Percentiles rank a stretch among this genome's conserved stretches.
These are phyloP conservation scores for Pipra filicauda DNA, from an alignment of 2,113 vertebrate species.

Conservation along the genomic window DNA sequence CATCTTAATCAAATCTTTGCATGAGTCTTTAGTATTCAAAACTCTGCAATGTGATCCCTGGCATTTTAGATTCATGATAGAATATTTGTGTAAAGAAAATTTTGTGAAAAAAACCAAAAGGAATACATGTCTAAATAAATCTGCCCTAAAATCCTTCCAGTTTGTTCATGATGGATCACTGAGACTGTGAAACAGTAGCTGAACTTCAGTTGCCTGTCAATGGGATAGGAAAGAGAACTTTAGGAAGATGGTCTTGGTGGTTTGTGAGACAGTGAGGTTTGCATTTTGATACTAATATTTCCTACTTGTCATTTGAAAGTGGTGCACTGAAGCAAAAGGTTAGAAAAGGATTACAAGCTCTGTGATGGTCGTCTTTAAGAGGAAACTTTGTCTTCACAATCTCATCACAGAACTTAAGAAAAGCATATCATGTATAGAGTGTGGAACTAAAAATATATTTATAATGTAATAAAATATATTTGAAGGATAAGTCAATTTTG, in stretches of 20 bases:
- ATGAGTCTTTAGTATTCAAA: not conserved
- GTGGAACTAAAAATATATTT: not conserved
- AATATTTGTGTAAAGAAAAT: not conserved
- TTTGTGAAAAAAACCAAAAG: not conserved
- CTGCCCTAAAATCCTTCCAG: not conserved
- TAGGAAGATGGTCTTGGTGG: not conserved
- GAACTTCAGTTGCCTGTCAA: not conserved
- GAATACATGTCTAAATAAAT: not conserved
- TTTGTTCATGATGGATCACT: not conserved
- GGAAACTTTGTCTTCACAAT: not conserved
- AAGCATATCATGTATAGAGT: not conserved
- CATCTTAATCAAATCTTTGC: not conserved
- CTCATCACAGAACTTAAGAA: not conserved
- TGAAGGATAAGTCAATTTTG: not conserved
- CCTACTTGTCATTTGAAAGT: not conserved
- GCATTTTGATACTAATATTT: not conserved
- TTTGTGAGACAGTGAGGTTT: not conserved
- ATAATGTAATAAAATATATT: not conserved
- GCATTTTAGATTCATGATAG: not conserved
- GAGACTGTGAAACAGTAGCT: not conserved
- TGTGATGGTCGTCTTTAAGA: accelerated
- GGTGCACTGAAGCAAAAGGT: not conserved
- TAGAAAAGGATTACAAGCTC: not conserved
- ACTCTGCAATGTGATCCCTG: not conserved
- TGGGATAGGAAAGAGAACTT: not conserved